Percentiles rank a stretch among this genome's conserved stretches.
Conservation (phyloP, 1,140 invertebrate genomes). For the Idris sp. region DNA sequence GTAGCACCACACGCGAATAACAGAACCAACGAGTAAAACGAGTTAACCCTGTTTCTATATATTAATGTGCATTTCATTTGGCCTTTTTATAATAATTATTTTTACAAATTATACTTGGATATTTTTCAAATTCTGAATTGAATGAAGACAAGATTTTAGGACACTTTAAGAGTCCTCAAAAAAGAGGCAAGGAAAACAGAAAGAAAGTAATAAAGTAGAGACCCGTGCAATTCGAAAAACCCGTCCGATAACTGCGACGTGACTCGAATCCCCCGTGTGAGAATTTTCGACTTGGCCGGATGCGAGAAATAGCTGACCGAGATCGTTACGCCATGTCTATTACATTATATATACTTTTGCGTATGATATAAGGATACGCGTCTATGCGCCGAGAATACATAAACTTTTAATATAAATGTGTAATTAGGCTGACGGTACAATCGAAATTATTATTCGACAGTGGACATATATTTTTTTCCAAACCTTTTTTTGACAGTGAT, state of each 20-base stretch:
- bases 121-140: no score
- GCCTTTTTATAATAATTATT: no score
- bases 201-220: slow-evolving; percentile 29
- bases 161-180: no score
- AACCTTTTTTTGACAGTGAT: no score
- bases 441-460: slow-evolving; percentile 5
- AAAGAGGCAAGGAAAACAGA: slow-evolving; percentile 23
- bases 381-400: slow-evolving; percentile 55
- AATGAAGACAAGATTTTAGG: neutral
- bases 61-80: slow-evolving; percentile 11
- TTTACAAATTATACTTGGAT: no score
- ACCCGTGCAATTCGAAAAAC: slow-evolving; percentile 68
- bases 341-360: slow-evolving; percentile 41
- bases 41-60: slow-evolving; percentile 29
- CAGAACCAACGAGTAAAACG: slow-evolving; percentile 11
- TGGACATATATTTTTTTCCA: no score
- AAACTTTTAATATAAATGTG: slow-evolving; percentile 24
- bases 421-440: slow-evolving; percentile 11
- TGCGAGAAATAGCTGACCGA: slow-evolving; percentile 59
- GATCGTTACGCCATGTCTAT: slow-evolving; percentile 53
- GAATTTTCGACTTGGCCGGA: slow-evolving; percentile 69
- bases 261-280: slow-evolving; percentile 65
- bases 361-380: slow-evolving; percentile 17
- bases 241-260: slow-evolving; percentile 70
- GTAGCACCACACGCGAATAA: slow-evolving; percentile 44